Conservation (phyloP, 2,797 vertebrate species). For the Sebastes iracundus region DNA sequence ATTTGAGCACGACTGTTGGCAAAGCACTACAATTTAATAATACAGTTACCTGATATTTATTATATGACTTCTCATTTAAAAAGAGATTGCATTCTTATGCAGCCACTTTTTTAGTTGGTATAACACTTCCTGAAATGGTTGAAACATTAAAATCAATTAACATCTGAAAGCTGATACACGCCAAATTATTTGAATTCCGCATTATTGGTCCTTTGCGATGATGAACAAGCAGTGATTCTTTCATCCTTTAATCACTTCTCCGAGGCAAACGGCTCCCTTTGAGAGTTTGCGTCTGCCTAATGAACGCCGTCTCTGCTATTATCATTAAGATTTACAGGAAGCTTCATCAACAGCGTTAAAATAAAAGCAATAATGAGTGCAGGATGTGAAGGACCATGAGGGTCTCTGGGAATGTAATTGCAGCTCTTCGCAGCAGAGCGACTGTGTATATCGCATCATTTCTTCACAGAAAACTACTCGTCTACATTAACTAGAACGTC, state of each 20-base stretch:
- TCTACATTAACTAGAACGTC: not conserved
- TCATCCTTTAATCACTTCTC: slow-evolving; percentile 43
- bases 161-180: slow-evolving; percentile 1
- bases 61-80: not conserved
- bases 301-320: slow-evolving; percentile 13
- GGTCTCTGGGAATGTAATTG: slow-evolving; percentile 3
- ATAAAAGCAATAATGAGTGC: slow-evolving; percentile 29
- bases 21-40: not conserved
- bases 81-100: not conserved
- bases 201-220: slow-evolving; percentile 12
- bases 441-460: not conserved
- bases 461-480: not conserved
- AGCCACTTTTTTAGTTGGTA: not conserved
- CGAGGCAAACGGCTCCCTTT: slow-evolving; percentile 14
- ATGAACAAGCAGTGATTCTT: slow-evolving; percentile 23
- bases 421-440: not conserved
- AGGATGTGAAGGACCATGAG: slow-evolving; percentile 4
- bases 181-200: slow-evolving; percentile 16
- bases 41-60: not conserved
- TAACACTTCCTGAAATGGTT: not conserved
- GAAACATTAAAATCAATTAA: slow-evolving; percentile 8
- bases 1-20: not conserved
- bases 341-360: slow-evolving; percentile 21
- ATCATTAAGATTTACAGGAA: slow-evolving; percentile 37
- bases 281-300: slow-evolving; percentile 36